Percentiles rank a stretch among this genome's conserved stretches.
phyloP scores from a whole-genome alignment of 2,113 vertebrate genomes.

The Rhabdomys dilectus region DNA sequence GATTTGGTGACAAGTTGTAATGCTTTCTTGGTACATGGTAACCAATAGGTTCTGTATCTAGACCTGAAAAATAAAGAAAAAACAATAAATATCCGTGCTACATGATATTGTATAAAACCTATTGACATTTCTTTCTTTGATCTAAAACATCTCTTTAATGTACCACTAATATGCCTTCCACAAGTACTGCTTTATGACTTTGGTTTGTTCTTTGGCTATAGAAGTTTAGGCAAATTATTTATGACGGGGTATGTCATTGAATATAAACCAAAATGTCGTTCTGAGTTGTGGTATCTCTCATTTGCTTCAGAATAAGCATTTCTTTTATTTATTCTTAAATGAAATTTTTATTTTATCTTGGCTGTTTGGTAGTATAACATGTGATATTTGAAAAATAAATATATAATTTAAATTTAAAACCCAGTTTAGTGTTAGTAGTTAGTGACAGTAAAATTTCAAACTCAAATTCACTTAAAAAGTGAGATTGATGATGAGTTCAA shows the following conservation, averaged over 20 bases:
- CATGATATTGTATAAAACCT: not conserved
- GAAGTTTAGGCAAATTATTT: not conserved
- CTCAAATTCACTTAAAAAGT: not conserved
- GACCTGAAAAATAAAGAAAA: not conserved
- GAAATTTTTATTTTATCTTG: not conserved
- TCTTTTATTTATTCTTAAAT: not conserved
- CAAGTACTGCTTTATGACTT: not conserved
- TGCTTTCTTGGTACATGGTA: no score
- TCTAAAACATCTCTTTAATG: no score
- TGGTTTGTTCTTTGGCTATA: not conserved
- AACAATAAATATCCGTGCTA: not conserved
- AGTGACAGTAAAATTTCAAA: not conserved
- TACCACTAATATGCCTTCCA: accelerated
- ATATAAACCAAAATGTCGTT: accelerated
- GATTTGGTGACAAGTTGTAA: not conserved
- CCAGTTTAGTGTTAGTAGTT: not conserved
- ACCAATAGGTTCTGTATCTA: not conserved
- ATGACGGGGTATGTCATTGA: not conserved
- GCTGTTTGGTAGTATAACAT: not conserved
- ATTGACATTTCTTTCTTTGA: not conserved
- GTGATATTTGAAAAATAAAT: not conserved
- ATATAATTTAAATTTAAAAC: not conserved
- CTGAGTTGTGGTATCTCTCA: not conserved
- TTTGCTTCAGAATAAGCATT: not conserved
- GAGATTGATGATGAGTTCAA: not conserved